Conservation (phyloP, 53 echinoderm and acorn worm genomes). For the Mesocentrotus franciscanus region DNA sequence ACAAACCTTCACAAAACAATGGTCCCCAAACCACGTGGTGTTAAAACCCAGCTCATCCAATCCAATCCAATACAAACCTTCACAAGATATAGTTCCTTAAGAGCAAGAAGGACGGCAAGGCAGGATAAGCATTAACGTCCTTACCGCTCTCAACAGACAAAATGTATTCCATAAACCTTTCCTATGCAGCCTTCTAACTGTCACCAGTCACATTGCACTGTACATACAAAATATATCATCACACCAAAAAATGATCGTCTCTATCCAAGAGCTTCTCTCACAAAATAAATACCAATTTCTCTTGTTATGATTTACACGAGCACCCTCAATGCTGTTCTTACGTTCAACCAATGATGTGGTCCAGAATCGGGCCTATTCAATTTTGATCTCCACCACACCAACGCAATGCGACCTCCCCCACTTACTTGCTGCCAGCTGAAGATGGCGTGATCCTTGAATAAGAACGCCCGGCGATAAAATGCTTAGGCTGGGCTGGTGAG, state of each 20-base stretch:
- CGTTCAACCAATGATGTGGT: not conserved
- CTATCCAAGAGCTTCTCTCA: not conserved
- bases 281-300: constrained; percentile 41
- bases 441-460: too few species aligned
- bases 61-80: not conserved
- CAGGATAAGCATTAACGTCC: not conserved
- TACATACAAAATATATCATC: constrained; percentile 52
- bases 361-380: too few species aligned
- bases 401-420: too few species aligned
- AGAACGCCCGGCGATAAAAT: too few species aligned
- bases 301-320: not conserved
- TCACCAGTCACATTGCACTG: constrained; percentile 27
- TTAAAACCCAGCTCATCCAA: not conserved
- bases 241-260: not conserved
- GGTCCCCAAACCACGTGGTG: too few species aligned
- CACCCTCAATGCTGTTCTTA: not conserved
- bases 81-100: not conserved
- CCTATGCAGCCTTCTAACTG: not conserved
- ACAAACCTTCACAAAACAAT: not conserved
- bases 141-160: not conserved
- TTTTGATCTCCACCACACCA: too few species aligned
- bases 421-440: too few species aligned
- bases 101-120: not conserved
- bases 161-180: not conserved
- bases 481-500: too few species aligned